These are phyloP conservation scores for Epsilonema sp. DNA, from an alignment of 2,888 invertebrate genomes.

Conservation along the genomic window DNA sequence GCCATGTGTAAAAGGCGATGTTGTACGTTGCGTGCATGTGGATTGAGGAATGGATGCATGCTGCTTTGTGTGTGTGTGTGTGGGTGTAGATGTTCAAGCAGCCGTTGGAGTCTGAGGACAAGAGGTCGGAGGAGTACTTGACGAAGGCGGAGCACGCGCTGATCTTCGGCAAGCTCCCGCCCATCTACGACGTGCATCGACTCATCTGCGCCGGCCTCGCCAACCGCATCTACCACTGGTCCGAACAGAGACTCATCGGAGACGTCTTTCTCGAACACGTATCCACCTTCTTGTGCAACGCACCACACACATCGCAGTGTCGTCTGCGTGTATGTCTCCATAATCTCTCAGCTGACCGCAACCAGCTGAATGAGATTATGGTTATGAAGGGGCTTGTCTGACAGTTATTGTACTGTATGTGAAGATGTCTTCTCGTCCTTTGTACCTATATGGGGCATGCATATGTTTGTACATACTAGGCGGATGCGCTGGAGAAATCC, in stretches of 20 bases:
- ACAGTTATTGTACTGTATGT: too few species aligned
- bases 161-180: conserved; percentile 82
- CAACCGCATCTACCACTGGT: conserved; percentile 54
- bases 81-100: conserved; percentile 64
- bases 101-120: conserved; percentile 65
- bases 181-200: conserved; percentile 78
- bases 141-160: conserved; percentile 77
- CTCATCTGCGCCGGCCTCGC: conserved; percentile 42
- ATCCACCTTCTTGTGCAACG: conserved; percentile 16
- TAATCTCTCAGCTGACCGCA: too few species aligned
- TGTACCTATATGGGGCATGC: too few species aligned
- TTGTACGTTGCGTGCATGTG: too few species aligned
- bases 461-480: too few species aligned
- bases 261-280: conserved; percentile 63
- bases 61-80: not conserved
- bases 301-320: not conserved
- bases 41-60: too few species aligned
- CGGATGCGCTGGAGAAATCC: conserved; percentile 66
- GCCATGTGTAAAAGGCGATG: too few species aligned
- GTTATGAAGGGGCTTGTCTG: too few species aligned
- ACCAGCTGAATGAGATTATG: conserved; percentile 1
- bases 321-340: too few species aligned
- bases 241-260: conserved; percentile 66
- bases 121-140: conserved; percentile 42
- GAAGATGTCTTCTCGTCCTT: too few species aligned